Conservation (phyloP, 2,797 vertebrate species). For the Graptemys geographica region DNA sequence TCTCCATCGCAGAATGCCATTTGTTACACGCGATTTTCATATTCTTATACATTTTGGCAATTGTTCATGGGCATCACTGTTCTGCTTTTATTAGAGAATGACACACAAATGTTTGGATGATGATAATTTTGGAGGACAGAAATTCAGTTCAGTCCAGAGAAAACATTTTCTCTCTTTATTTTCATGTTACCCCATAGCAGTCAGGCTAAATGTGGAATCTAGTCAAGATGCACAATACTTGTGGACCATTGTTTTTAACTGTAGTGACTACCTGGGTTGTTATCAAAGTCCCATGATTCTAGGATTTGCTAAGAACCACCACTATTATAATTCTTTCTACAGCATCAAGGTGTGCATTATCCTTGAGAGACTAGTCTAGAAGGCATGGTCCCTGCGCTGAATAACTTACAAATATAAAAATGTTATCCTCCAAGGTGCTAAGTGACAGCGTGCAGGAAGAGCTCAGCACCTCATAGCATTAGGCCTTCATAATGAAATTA, state of each 20-base stretch:
- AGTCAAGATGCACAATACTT: background rate
- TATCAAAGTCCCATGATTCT: background rate
- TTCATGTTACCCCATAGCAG: background rate
- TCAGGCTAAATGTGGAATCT: background rate
- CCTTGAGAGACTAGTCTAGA: background rate
- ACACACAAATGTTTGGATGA: background rate
- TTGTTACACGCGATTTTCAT: background rate
- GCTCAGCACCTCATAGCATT: background rate
- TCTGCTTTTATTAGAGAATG: background rate
- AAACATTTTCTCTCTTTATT: conserved; percentile 9
- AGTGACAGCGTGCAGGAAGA: accelerated
- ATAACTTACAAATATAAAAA: background rate
- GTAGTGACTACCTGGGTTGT: background rate
- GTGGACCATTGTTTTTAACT: background rate
- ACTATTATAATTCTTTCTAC: background rate
- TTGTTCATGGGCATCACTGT: background rate
- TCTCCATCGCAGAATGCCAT: background rate
- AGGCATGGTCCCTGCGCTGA: background rate
- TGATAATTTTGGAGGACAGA: background rate
- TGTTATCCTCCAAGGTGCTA: background rate
- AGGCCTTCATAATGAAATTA: background rate
- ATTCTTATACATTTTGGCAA: background rate
- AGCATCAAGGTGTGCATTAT: background rate
- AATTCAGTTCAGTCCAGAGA: background rate
- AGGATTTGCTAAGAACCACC: background rate